Evolutionary conservation across 2,888 invertebrate species (phyloP).

Genomic region (Eupithecia insigniata): DNA sequence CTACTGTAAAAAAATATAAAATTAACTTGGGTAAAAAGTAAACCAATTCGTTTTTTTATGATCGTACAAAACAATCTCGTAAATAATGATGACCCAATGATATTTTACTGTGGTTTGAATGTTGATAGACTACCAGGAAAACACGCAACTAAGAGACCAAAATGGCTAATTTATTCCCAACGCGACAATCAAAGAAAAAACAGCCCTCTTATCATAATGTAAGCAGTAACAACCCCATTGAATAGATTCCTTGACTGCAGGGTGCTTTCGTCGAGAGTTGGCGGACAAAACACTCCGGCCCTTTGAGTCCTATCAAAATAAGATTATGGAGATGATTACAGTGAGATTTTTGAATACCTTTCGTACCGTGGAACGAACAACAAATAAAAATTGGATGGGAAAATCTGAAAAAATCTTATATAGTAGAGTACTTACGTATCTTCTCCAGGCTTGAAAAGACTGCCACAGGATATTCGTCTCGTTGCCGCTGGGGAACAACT

Average conservation of each 20-base stretch:
- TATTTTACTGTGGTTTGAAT: conserved; percentile 14
- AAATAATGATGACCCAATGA: conserved; percentile 13
- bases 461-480: conserved; percentile 95
- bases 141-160: conserved; percentile 11
- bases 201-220: conserved; percentile 29
- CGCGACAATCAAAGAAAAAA: conserved; percentile 20
- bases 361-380: conserved; percentile 8
- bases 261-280: conserved; percentile 30
- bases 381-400: not conserved
- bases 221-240: conserved; percentile 35
- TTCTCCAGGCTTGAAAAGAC: conserved; percentile 91
- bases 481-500: conserved; percentile 93
- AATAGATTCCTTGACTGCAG: conserved; percentile 33
- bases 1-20: conserved; percentile 55
- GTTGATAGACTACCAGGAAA: conserved; percentile 13
- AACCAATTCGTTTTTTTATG: not conserved
- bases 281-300: conserved; percentile 18
- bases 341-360: conserved; percentile 15
- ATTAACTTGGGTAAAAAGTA: not conserved
- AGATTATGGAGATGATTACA: conserved; percentile 30
- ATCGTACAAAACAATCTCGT: conserved; percentile 10
- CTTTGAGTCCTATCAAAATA: conserved; percentile 29
- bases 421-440: conserved; percentile 77
- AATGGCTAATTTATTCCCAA: conserved; percentile 20
- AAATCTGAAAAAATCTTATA: not conserved